phyloP scores from a whole-genome alignment of 2,797 vertebrate species.

The Pterois miles region DNA sequence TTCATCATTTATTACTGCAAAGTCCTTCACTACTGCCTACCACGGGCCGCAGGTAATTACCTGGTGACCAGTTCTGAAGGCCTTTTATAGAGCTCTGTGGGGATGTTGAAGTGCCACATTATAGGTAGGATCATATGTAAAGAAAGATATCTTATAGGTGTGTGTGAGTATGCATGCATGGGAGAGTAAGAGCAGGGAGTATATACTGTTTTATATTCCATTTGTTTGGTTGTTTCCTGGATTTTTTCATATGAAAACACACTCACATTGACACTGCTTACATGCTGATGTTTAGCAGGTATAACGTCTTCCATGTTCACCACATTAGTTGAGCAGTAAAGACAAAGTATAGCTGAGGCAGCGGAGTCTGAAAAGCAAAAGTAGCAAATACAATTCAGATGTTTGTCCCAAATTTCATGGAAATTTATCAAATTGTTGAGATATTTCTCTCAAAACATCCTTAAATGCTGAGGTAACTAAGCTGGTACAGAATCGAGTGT shows the following conservation, averaged over 20 bases:
- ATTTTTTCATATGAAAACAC: not conserved
- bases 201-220: not conserved
- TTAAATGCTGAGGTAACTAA: too few relatives aligned
- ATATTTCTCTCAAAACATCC: too few relatives aligned
- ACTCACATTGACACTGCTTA: not conserved
- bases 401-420: too few relatives aligned
- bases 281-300: not conserved
- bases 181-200: not conserved
- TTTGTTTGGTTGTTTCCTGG: not conserved
- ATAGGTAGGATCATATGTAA: not conserved
- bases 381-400: too few relatives aligned
- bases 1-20: constrained; percentile 50
- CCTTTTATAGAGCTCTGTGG: not conserved
- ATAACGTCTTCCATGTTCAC: not conserved
- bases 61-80: constrained; percentile 7
- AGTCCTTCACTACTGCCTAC: constrained; percentile 19
- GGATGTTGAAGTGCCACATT: not conserved
- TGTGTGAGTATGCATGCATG: not conserved
- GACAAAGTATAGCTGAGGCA: not conserved
- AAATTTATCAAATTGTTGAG: too few relatives aligned
- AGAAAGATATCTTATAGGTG: not conserved
- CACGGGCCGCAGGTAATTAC: constrained; percentile 23
- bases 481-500: too few relatives aligned
- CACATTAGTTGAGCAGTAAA: too few relatives aligned
- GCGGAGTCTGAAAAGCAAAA: too few relatives aligned